Percentiles rank a stretch among this genome's conserved stretches.
These are phyloP conservation scores for Muscidifurax raptorellus DNA, from an alignment of 1,140 invertebrate species.

Conservation along the genomic window DNA sequence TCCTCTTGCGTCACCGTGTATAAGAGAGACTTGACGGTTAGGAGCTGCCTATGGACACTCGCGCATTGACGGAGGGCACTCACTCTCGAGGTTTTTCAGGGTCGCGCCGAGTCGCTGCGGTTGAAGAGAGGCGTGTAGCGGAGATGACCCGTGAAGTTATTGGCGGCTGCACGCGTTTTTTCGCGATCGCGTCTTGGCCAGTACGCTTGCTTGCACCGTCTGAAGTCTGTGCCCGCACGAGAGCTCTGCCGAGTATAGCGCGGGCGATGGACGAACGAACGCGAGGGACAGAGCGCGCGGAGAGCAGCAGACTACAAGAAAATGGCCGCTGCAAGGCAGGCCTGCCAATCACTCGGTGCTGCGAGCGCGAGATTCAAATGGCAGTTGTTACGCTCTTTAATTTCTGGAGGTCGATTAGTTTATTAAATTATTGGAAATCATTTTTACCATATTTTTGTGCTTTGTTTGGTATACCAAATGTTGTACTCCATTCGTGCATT, in stretches of 20 bases:
- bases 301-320: conserved; percentile 39
- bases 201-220: not conserved
- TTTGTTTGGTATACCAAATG: too few species aligned
- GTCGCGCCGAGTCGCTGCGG: not conserved
- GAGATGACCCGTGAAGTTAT: not conserved
- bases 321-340: not conserved
- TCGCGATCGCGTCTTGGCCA: not conserved
- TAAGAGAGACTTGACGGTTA: not conserved
- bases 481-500: too few species aligned
- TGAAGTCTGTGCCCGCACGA: not conserved
- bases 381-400: not conserved
- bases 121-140: not conserved
- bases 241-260: not conserved
- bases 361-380: not conserved
- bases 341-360: not conserved
- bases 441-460: too few species aligned
- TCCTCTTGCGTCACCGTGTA: not conserved
- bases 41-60: not conserved
- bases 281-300: not conserved
- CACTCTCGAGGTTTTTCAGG: conserved; percentile 2
- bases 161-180: conserved; percentile 15
- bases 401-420: not conserved
- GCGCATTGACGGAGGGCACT: not conserved
- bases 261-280: not conserved
- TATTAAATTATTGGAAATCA: too few species aligned